Percentiles rank a stretch among this genome's conserved stretches.
Evolutionary conservation across 2,888 invertebrate species (phyloP).

Genomic region (Griposia aprilina): DNA sequence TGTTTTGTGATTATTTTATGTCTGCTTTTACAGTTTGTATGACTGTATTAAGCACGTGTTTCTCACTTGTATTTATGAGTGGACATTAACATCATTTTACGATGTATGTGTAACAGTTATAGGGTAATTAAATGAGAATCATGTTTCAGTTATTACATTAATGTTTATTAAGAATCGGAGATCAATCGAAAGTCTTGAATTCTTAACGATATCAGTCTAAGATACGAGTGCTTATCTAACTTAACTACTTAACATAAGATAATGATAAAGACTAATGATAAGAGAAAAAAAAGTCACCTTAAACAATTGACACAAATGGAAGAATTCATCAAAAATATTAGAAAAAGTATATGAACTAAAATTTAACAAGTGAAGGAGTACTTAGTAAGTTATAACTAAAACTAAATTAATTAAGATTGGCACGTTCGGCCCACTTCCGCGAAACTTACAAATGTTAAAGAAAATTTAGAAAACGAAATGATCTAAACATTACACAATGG

Average conservation of each 20-base stretch:
- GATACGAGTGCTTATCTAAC: conserved; percentile 67
- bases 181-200: conserved; percentile 90
- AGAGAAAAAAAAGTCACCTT: conserved; percentile 59
- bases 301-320: conserved; percentile 79
- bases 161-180: conserved; percentile 87
- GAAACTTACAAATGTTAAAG: conserved; percentile 61
- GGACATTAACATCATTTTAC: conserved; percentile 13
- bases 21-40: conserved; percentile 5
- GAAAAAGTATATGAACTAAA: conserved; percentile 63
- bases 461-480: conserved; percentile 61
- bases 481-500: conserved; percentile 45
- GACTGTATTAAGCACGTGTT: conserved; percentile 37
- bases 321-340: conserved; percentile 77
- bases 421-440: conserved; percentile 87
- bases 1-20: conserved; percentile 3
- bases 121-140: conserved; percentile 53
- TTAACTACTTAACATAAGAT: conserved; percentile 44
- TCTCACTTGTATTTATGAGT: conserved; percentile 10
- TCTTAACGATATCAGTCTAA: conserved; percentile 86
- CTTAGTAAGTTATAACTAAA: conserved; percentile 45
- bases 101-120: conserved; percentile 29
- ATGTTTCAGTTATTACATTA: conserved; percentile 71
- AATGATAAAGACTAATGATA: conserved; percentile 47
- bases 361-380: conserved; percentile 49
- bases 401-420: conserved; percentile 79